A percentile compares a stretch with the other conserved stretches of the same genome.
phyloP scores from a whole-genome alignment of 2,888 invertebrate species.

The Fragum whitleyi region DNA sequence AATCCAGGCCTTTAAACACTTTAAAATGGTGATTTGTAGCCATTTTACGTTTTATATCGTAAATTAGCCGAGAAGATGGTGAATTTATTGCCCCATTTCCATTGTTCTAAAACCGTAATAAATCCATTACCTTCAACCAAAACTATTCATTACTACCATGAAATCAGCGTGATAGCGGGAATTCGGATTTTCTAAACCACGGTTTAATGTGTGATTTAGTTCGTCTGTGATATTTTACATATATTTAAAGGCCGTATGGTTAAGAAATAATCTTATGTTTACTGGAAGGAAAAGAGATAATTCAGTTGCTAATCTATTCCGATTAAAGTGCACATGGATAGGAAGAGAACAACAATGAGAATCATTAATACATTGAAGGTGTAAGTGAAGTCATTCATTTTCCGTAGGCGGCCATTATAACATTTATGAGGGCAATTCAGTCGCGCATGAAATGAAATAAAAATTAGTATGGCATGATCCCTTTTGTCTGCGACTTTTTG shows the following conservation, averaged over 20 bases:
- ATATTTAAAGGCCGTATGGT: neutral
- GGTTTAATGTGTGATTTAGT: conserved; percentile 4
- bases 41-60: neutral
- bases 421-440: too few species aligned
- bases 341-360: too few species aligned
- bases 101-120: neutral
- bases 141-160: conserved; percentile 17
- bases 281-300: neutral
- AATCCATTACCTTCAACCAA: neutral
- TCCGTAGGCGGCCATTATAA: too few species aligned
- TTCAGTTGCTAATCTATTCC: too few species aligned
- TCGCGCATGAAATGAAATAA: too few species aligned
- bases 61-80: neutral
- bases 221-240: neutral
- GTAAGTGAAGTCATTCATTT: too few species aligned
- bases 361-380: too few species aligned
- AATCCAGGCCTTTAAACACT: neutral
- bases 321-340: too few species aligned
- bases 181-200: neutral
- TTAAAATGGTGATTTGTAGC: neutral
- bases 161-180: neutral
- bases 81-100: neutral
- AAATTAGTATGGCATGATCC: too few species aligned
- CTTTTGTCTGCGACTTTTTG: too few species aligned
- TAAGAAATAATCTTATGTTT: neutral